A percentile compares a stretch with the other conserved stretches of the same genome.
phyloP scores from a whole-genome alignment of 2,888 invertebrate genomes.

The Heliconius sara region DNA sequence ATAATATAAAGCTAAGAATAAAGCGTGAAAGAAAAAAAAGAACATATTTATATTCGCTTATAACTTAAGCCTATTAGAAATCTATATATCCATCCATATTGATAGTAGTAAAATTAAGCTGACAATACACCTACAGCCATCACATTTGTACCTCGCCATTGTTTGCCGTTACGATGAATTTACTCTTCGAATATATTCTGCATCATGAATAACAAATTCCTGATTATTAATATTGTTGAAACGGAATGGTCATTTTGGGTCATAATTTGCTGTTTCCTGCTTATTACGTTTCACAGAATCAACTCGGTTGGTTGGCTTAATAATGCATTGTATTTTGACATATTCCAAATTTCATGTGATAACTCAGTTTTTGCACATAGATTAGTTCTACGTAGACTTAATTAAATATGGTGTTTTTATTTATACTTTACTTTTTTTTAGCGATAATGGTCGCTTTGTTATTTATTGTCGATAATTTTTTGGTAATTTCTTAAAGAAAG shows the following conservation, averaged over 20 bases:
- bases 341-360: neutral
- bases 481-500: too few relatives aligned
- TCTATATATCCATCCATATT: conserved; percentile 33
- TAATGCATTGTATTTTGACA: neutral
- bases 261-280: conserved; percentile 13
- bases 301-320: neutral
- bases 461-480: too few relatives aligned
- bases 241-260: conserved; percentile 22
- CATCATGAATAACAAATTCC: conserved; percentile 26
- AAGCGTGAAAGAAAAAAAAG: neutral
- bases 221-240: conserved; percentile 17
- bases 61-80: conserved; percentile 30
- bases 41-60: neutral
- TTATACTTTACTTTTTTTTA: too few relatives aligned
- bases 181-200: conserved; percentile 25
- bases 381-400: too few relatives aligned
- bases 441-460: too few relatives aligned
- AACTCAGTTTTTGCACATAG: neutral
- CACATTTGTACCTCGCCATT: conserved; percentile 33
- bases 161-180: conserved; percentile 32
- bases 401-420: too few relatives aligned
- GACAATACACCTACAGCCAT: conserved; percentile 31
- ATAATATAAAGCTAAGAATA: neutral
- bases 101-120: conserved; percentile 38
- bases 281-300: conserved; percentile 7